Evolutionary conservation across 2,888 invertebrate genomes (phyloP).

Genomic region (Agriotes lineatus): DNA sequence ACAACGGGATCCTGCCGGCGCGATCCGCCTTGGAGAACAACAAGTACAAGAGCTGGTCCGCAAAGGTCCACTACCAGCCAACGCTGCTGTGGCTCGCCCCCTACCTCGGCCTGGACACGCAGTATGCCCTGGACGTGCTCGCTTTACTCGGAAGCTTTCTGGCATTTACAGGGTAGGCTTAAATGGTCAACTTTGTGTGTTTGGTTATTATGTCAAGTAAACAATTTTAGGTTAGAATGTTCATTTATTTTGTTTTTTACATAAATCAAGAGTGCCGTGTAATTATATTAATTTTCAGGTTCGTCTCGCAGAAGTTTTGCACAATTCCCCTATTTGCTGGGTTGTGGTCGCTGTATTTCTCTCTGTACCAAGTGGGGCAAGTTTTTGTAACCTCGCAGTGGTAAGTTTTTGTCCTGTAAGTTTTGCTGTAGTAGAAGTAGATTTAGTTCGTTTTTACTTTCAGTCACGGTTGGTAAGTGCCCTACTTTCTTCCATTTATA

Average conservation of each 20-base stretch:
- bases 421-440: no score
- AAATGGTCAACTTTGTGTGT: no score
- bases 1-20: constrained; percentile 80
- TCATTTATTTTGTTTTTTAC: background rate
- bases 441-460: no score
- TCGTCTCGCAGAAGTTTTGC: constrained; percentile 73
- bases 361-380: constrained; percentile 82
- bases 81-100: constrained; percentile 77
- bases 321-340: constrained; percentile 72
- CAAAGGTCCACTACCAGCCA: constrained; percentile 73
- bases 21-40: constrained; percentile 64
- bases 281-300: constrained; percentile 62
- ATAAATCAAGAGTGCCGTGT: background rate
- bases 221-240: no score
- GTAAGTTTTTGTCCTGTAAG: constrained; percentile 71
- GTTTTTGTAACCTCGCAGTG: constrained; percentile 81
- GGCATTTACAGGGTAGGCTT: constrained; percentile 76
- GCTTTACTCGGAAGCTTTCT: constrained; percentile 74
- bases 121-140: constrained; percentile 77
- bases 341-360: constrained; percentile 79
- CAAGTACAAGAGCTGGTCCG: constrained; percentile 67
- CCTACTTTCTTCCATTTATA: no score
- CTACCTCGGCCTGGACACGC: constrained; percentile 74
- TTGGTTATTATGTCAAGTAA: no score
- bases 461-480: no score